A percentile compares a stretch with the other conserved stretches of the same genome.
These are phyloP conservation scores for Apis cerana DNA, from an alignment of 1,140 invertebrate species.

Conservation along the genomic window DNA sequence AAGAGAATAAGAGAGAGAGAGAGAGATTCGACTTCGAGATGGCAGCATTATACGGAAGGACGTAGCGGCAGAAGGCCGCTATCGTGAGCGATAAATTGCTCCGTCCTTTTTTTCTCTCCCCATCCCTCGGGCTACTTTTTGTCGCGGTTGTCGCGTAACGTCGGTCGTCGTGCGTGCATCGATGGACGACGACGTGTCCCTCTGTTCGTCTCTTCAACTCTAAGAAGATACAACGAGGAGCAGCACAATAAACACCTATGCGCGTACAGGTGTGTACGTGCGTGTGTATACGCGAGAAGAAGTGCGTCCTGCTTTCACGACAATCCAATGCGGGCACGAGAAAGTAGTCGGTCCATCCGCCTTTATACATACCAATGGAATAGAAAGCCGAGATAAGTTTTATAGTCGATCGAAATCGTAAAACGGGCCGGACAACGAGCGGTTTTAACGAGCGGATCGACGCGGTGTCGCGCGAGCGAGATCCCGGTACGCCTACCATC, in stretches of 20 bases:
- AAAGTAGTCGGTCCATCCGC: slow-evolving; percentile 75
- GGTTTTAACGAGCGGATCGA: slow-evolving; percentile 53
- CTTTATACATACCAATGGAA: slow-evolving; percentile 75
- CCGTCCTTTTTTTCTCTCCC: slow-evolving; percentile 45
- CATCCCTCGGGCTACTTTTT: slow-evolving; percentile 65
- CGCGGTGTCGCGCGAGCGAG: not conserved
- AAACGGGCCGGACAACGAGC: slow-evolving; percentile 56
- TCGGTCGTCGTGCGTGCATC: not conserved
- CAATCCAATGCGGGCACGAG: slow-evolving; percentile 75
- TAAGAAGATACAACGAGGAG: slow-evolving; percentile 58
- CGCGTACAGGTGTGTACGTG: slow-evolving; percentile 16
- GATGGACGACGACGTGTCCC: not conserved
- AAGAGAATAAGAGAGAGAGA: not conserved
- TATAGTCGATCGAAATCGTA: slow-evolving; percentile 77
- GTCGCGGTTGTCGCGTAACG: slow-evolving; percentile 57
- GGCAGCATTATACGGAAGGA: slow-evolving; percentile 66
- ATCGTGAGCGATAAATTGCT: slow-evolving; percentile 68
- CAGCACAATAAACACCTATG: slow-evolving; percentile 53
- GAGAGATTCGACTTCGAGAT: slow-evolving; percentile 17
- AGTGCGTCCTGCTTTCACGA: slow-evolving; percentile 77
- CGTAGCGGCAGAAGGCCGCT: slow-evolving; percentile 58
- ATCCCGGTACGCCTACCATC: not conserved
- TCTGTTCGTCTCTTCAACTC: slow-evolving; percentile 1
- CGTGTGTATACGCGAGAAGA: slow-evolving; percentile 68
- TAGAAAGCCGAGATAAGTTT: slow-evolving; percentile 75